Evolutionary conservation across 2,888 invertebrate genomes (phyloP).

Genomic region (Adineta ricciae): DNA sequence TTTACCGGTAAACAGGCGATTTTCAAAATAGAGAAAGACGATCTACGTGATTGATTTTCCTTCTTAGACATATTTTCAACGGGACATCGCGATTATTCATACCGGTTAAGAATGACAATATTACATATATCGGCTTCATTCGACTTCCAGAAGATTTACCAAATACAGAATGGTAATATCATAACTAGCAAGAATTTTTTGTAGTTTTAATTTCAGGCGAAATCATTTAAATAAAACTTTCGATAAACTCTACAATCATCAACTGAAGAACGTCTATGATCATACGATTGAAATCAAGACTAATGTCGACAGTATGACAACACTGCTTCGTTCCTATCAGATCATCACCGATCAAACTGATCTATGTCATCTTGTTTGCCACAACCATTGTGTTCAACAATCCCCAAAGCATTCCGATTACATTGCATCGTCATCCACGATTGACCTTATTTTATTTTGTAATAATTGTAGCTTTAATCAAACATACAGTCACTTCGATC

Average conservation of each 20-base stretch:
- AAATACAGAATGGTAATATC: background rate
- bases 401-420: background rate
- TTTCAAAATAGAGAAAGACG: background rate
- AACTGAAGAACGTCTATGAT: background rate
- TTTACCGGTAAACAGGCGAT: background rate
- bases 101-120: background rate
- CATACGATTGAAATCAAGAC: background rate
- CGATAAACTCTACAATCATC: background rate
- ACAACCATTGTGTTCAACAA: background rate
- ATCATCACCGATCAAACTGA: background rate
- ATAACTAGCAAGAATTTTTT: no score
- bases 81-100: background rate
- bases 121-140: background rate
- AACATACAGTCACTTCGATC: background rate
- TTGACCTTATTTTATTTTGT: background rate
- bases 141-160: background rate
- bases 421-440: background rate
- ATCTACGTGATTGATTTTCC: background rate
- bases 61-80: background rate
- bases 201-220: background rate
- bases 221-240: background rate
- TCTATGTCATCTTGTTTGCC: background rate
- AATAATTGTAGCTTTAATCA: background rate
- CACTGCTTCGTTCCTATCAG: background rate
- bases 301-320: background rate